A percentile compares a stretch with the other conserved stretches of the same genome.
Conservation (phyloP, 2,797 vertebrate genomes). For the Lagorchestes hirsutus region DNA sequence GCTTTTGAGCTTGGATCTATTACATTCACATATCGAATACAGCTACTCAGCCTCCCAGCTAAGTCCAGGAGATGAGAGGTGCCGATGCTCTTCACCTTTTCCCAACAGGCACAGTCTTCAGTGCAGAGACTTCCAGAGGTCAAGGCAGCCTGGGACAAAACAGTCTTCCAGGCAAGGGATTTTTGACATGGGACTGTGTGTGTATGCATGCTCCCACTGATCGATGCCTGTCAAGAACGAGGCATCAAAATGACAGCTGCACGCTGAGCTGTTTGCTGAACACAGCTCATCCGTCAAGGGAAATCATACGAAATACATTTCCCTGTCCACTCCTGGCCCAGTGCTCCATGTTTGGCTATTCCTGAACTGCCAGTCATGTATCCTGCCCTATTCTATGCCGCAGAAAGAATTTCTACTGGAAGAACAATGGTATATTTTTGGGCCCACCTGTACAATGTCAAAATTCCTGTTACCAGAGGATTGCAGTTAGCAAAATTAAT, state of each 20-base stretch:
- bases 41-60: not conserved
- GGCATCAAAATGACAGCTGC: constrained; percentile 71
- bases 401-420: constrained; percentile 18
- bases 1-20: constrained; percentile 32
- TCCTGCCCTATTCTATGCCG: constrained; percentile 41
- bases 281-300: constrained; percentile 73
- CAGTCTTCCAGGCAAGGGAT: constrained; percentile 9
- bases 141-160: constrained; percentile 18
- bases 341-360: constrained; percentile 49
- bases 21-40: not conserved
- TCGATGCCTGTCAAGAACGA: constrained; percentile 77
- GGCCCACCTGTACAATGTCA: not conserved
- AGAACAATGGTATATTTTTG: constrained; percentile 19
- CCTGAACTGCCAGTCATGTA: constrained; percentile 30
- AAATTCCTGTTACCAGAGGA: constrained; percentile 24
- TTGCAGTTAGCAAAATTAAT: constrained; percentile 28
- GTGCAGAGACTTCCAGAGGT: not conserved
- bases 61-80: constrained; percentile 9
- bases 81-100: not conserved
- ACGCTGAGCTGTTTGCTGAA: constrained; percentile 73
- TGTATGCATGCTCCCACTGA: constrained; percentile 76
- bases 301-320: constrained; percentile 78
- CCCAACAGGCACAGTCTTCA: not conserved
- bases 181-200: constrained; percentile 57
- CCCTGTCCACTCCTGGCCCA: constrained; percentile 59